A percentile compares a stretch with the other conserved stretches of the same genome.
Evolutionary conservation across 2,113 vertebrate species (phyloP).

Genomic region (Scartelaos histophorus): DNA sequence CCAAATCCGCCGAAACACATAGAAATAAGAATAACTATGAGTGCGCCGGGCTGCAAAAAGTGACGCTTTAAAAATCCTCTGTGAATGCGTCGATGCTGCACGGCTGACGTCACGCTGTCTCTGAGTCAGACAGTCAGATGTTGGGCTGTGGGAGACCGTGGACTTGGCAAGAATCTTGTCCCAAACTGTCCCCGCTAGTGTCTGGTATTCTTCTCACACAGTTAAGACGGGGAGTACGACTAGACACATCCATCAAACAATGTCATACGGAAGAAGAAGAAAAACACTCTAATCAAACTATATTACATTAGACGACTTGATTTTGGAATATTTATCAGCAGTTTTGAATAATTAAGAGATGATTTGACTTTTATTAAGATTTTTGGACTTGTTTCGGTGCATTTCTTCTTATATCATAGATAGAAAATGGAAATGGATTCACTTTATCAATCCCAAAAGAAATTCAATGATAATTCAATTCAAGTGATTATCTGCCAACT

Average conservation of each 20-base stretch:
- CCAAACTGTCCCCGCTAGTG: neutral
- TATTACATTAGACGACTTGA: neutral
- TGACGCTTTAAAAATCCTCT: neutral
- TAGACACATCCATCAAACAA: neutral
- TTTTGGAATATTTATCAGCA: neutral
- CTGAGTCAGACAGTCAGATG: slow-evolving; percentile 9
- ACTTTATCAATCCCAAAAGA: too few species aligned
- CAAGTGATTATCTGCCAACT: too few species aligned
- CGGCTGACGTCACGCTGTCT: slow-evolving; percentile 5
- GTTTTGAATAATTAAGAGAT: too few species aligned
- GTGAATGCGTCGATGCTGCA: neutral
- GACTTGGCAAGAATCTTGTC: slow-evolving; percentile 1
- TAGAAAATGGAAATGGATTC: too few species aligned
- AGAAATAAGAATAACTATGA: neutral
- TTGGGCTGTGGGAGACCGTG: neutral
- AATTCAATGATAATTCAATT: too few species aligned
- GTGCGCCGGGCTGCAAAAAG: neutral
- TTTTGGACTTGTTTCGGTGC: too few species aligned
- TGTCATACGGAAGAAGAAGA: neutral
- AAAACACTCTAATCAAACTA: neutral
- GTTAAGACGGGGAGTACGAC: neutral
- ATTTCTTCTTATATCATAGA: too few species aligned
- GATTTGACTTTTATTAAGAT: too few species aligned
- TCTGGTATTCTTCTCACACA: neutral
- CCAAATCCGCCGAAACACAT: neutral